phyloP scores from a whole-genome alignment of 92 coral and sea anemone species.

The Pocillopora grandis region DNA sequence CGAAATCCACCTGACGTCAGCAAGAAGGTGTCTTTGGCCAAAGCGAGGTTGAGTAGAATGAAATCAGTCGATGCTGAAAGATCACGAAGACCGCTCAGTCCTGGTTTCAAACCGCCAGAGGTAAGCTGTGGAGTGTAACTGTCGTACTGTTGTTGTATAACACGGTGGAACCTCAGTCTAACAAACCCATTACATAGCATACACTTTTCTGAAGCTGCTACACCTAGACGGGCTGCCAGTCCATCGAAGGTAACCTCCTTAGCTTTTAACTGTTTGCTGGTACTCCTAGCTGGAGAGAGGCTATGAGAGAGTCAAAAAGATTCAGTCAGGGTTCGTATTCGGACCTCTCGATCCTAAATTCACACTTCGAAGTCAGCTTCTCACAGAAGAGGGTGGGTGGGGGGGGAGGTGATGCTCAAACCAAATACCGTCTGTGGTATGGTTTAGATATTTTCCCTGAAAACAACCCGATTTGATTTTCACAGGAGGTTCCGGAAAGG shows the following conservation, averaged over 20 bases:
- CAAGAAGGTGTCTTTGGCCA: constrained; percentile 66
- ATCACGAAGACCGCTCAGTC: constrained; percentile 25
- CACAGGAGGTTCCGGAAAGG: constrained; percentile 8
- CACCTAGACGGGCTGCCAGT: too few relatives aligned
- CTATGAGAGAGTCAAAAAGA: too few relatives aligned
- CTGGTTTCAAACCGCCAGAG: constrained; percentile 10
- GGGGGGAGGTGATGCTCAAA: too few relatives aligned
- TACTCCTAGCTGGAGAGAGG: too few relatives aligned
- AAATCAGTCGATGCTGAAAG: constrained; percentile 44
- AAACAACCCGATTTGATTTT: not conserved
- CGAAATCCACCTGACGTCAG: constrained; percentile 43
- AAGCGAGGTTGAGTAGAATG: constrained; percentile 47
- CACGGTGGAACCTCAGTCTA: not conserved
- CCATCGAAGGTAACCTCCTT: too few relatives aligned
- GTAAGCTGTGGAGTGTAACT: constrained; percentile 8
- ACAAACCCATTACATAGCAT: not conserved
- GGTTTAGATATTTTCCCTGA: too few relatives aligned
- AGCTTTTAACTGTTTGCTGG: too few relatives aligned
- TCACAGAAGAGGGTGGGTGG: too few relatives aligned
- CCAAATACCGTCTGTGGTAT: too few relatives aligned
- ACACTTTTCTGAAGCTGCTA: not conserved
- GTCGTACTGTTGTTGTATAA: not conserved
- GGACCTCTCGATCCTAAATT: too few relatives aligned
- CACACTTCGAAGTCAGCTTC: too few relatives aligned
- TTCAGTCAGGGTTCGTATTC: too few relatives aligned